These are phyloP conservation scores for Helleia helle DNA, from an alignment of 2,888 invertebrate species.

Conservation along the genomic window DNA sequence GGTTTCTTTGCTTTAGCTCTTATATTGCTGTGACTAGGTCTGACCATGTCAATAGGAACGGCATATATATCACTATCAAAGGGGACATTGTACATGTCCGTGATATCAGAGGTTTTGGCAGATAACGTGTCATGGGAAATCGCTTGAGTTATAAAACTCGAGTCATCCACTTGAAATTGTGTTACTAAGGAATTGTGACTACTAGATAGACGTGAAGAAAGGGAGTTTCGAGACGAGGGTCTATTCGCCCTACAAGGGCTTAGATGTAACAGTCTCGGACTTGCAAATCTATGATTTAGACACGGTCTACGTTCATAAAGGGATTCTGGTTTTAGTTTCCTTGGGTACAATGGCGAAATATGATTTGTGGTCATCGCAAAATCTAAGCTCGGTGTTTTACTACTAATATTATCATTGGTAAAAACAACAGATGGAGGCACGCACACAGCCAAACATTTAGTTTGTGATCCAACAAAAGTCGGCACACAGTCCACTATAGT, in stretches of 20 bases:
- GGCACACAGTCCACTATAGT: slow-evolving; percentile 27
- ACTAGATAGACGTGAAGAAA: slow-evolving; percentile 85
- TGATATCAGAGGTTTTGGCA: slow-evolving; percentile 81
- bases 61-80: slow-evolving; percentile 92
- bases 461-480: slow-evolving; percentile 21
- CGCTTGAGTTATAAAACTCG: slow-evolving; percentile 90
- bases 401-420: slow-evolving; percentile 33
- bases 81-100: slow-evolving; percentile 90
- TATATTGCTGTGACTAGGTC: slow-evolving; percentile 61
- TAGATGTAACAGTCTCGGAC: slow-evolving; percentile 70
- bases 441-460: slow-evolving; percentile 34
- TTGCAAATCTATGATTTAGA: slow-evolving; percentile 55
- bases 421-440: slow-evolving; percentile 39
- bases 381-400: slow-evolving; percentile 34
- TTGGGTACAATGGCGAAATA: slow-evolving; percentile 50
- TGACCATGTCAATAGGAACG: slow-evolving; percentile 86
- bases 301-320: slow-evolving; percentile 57
- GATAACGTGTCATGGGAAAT: slow-evolving; percentile 88
- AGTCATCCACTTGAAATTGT: slow-evolving; percentile 85
- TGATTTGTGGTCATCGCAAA: slow-evolving; percentile 36
- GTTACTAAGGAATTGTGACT: slow-evolving; percentile 88
- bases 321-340: slow-evolving; percentile 49
- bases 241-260: slow-evolving; percentile 76
- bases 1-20: slow-evolving; percentile 53
- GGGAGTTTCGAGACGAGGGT: slow-evolving; percentile 83